Evolutionary conservation across 2,113 vertebrate genomes (phyloP).

Genomic region (Haplochromis burtoni): DNA sequence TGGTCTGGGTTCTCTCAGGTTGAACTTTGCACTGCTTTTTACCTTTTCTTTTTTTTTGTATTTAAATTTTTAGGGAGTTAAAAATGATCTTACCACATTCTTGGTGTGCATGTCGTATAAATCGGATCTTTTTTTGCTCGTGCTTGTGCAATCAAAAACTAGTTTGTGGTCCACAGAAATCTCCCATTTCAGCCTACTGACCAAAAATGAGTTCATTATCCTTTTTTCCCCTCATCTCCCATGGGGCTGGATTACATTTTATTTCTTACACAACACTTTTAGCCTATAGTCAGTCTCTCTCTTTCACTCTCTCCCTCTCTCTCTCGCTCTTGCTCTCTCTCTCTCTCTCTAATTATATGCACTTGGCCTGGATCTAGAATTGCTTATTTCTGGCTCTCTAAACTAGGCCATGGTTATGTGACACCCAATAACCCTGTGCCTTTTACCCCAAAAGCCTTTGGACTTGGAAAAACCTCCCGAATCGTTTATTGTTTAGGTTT

Average conservation of each 20-base stretch:
- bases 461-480: neutral
- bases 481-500: neutral
- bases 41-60: neutral
- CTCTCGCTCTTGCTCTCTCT: accelerated
- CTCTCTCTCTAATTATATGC: neutral
- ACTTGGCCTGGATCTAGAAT: conserved; percentile 20
- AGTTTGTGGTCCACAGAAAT: neutral
- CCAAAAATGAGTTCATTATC: neutral
- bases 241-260: neutral
- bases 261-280: neutral
- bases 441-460: neutral
- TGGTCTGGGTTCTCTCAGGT: neutral
- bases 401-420: conserved; percentile 20
- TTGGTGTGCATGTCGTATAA: neutral
- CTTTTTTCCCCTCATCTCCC: neutral
- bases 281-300: neutral
- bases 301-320: accelerated
- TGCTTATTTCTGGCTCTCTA: conserved; percentile 11
- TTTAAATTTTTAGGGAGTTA: neutral
- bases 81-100: neutral
- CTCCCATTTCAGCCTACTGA: neutral
- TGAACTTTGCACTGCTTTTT: neutral
- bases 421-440: neutral
- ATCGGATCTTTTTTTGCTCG: neutral
- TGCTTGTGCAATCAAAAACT: too few relatives aligned